Evolutionary conservation across 2,113 vertebrate genomes (phyloP), one percentile per base, ranked within the genome.

Genomic region (Gallinago media): DNA sequence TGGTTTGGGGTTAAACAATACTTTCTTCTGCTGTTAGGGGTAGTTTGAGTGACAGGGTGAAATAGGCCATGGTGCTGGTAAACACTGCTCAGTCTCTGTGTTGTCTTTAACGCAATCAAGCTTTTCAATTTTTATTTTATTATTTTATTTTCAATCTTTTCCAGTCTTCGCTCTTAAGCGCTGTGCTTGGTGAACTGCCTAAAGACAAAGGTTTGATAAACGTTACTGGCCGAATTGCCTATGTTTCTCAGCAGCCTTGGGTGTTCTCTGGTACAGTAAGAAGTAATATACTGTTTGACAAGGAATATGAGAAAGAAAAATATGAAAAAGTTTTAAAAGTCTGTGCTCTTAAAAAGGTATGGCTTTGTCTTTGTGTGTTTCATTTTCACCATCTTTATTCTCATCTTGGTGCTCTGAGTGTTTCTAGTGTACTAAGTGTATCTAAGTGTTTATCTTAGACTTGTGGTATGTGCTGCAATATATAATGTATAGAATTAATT

Each of bases 251-350:
- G 98, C 99, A 99, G 95, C 99, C 99, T 31, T 99, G 99, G 99
- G 99, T 99, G 70, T 99, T 99, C 96, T 98, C 99, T 15, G 99
- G 99, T 21, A 99, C 99, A 8, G 98, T 99, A 70, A 98, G 99
- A 75, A 99, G 99, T 97, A 99, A 99, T 96, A 99, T 99, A 96
- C 98, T 99, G n/a, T 99, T 99, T 95, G 99, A 99, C 81, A 99
- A 99, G 90, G 98, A 98, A 80, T 98, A 99, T 40, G 97, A 99
- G 89, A 98, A 97, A 62, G 98, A 99, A 93, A 99, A 98, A 76
- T 99, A 99, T 0, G 98, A 99, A 58, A 98, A 96, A 85, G 99
- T 99, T 44, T 96, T 99, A 62, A 98, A 97, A 97, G 99, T 98
- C 42, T 99, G 99, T 66, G 99, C 99, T 67, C 98, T 99, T 84